These are phyloP conservation scores for Rhinophrynus dorsalis DNA, from an alignment of 2,797 vertebrate genomes.

Conservation along the genomic window DNA sequence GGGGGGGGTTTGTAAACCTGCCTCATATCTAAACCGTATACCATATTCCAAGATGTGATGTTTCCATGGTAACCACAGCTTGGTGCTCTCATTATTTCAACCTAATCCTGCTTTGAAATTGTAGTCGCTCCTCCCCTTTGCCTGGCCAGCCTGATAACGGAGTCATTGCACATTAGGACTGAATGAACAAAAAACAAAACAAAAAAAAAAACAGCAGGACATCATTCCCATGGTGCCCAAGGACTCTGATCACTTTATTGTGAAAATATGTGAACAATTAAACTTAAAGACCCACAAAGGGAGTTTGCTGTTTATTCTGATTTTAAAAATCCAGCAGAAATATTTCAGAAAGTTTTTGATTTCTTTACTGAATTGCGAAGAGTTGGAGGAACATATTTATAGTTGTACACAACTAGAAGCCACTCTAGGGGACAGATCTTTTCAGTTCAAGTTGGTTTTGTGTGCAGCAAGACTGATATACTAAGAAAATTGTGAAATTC, in stretches of 20 bases:
- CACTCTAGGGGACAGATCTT: no score
- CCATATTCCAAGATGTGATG: slow-evolving; percentile 98
- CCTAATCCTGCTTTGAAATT: slow-evolving; percentile 99
- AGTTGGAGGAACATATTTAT: no score
- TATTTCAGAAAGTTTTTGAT: no score
- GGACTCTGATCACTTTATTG: slow-evolving; percentile 67
- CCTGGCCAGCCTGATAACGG: slow-evolving; percentile 98
- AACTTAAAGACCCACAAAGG: slow-evolving; percentile 62
- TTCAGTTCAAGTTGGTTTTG: no score
- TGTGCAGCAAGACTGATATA: no score
- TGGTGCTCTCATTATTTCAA: slow-evolving; percentile 99
- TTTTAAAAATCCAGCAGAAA: no score
- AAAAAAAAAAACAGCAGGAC: slow-evolving; percentile 72
- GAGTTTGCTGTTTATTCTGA: no score
- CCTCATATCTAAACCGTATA: slow-evolving; percentile 88
- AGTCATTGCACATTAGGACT: slow-evolving; percentile 98
- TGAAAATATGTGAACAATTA: slow-evolving; percentile 70
- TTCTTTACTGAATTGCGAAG: no score
- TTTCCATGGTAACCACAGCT: slow-evolving; percentile 98
- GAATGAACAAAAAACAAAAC: no score
- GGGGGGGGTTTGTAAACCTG: slow-evolving; percentile 63
- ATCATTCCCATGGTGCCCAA: slow-evolving; percentile 65
- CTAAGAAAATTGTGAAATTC: no score
- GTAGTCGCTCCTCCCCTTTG: slow-evolving; percentile 99
- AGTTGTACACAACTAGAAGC: no score